Evolutionary conservation across 2,888 invertebrate genomes (phyloP).

Genomic region (Aquatica leii): DNA sequence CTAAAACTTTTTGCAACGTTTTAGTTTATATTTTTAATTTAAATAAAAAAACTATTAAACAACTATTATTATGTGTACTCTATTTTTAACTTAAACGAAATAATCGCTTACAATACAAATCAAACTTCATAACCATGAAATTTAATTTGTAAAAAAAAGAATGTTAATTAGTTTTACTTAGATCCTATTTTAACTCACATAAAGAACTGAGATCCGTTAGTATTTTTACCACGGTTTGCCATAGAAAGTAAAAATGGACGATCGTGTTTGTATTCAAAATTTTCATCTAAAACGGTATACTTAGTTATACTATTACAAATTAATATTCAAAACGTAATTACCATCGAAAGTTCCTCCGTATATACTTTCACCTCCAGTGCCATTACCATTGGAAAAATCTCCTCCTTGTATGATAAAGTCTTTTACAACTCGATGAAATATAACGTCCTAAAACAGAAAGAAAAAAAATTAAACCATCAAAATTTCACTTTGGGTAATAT

Average conservation of each 20-base stretch:
- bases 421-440: constrained; percentile 95
- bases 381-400: constrained; percentile 92
- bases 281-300: constrained; percentile 81
- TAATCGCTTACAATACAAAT: too few relatives aligned
- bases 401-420: constrained; percentile 97
- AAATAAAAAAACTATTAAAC: too few relatives aligned
- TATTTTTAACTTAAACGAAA: too few relatives aligned
- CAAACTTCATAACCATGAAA: too few relatives aligned
- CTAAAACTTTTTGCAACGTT: too few relatives aligned
- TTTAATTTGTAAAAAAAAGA: too few relatives aligned
- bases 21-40: too few relatives aligned
- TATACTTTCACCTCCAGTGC: constrained; percentile 97
- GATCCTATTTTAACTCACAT: constrained; percentile 92
- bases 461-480: too few relatives aligned
- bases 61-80: too few relatives aligned
- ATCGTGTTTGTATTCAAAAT: constrained; percentile 88
- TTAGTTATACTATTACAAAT: constrained; percentile 44
- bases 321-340: constrained; percentile 52
- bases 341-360: constrained; percentile 97
- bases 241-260: constrained; percentile 92
- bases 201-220: constrained; percentile 99
- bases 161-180: too few relatives aligned
- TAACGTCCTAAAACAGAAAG: constrained; percentile 67
- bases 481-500: too few relatives aligned
- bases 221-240: constrained; percentile 97